These are phyloP conservation scores for Lagorchestes hirsutus DNA, from an alignment of 2,797 vertebrate genomes.

Conservation along the genomic window DNA sequence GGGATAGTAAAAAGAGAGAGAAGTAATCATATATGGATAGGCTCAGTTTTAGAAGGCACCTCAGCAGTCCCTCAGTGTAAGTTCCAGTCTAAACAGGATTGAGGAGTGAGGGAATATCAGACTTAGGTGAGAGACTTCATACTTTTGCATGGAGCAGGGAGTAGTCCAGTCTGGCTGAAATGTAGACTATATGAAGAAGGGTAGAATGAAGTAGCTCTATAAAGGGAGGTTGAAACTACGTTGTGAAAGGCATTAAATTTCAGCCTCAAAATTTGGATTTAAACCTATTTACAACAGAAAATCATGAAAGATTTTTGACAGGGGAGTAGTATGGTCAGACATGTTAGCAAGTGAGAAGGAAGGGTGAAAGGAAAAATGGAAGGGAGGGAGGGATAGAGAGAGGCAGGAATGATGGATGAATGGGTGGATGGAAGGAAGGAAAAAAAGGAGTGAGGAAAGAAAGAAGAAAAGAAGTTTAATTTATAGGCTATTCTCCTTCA, in stretches of 20 bases:
- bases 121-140: not conserved
- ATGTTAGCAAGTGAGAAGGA: not conserved
- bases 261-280: not conserved
- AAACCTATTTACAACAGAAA: not conserved
- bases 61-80: not conserved
- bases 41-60: not conserved
- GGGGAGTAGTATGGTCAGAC: not conserved
- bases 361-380: not conserved
- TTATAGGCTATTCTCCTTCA: not conserved
- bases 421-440: not conserved
- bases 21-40: not conserved
- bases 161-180: not conserved
- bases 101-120: not conserved
- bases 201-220: not conserved
- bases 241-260: not conserved
- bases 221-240: not conserved
- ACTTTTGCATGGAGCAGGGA: not conserved
- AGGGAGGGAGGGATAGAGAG: no score
- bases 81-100: not conserved
- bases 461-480: not conserved
- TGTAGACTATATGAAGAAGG: not conserved
- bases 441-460: not conserved
- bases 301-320: not conserved
- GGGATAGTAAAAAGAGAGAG: slow-evolving; percentile 14
- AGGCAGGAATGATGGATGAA: not conserved